Evolutionary conservation across 2,113 vertebrate species (phyloP), one percentile per base, ranked within the genome.

Genomic region (Oncorhynchus clarkii): DNA sequence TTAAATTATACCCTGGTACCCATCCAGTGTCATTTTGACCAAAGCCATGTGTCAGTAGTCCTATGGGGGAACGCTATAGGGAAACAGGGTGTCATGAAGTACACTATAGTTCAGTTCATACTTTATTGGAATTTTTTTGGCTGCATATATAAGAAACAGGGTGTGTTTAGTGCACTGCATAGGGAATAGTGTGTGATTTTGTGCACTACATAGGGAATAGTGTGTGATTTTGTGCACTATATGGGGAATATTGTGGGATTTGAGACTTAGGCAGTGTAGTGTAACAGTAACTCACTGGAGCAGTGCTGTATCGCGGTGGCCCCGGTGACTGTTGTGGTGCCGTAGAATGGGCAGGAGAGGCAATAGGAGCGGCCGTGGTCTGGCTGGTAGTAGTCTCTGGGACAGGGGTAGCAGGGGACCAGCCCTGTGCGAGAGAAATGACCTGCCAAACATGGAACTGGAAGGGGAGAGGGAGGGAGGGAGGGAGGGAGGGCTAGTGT

Each of bases 381-480:
- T 4, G 98, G 98, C 0, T 99, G 98, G 85, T 99, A 99, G 87
- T 99, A 99, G 88, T 99, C 98, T 78, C 91, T 94, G 67, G 98
- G 98, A 84, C 98, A 99, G 0, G 96, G 95, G 85, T 98, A 95
- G 82, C 97, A 99, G 3, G 97, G 96, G 68, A 93, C 93, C 89
- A 99, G 91, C n/a, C 97, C 97, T 16, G 96, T 96, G 6, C 97
- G 96, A 62, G 97, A 99, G 89, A 99, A 98, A 78, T 98, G 93
- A 34, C 97, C 97, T 3, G 95, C 88, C 4, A 93, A 90, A 87
- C 97, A 99, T 0, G 96, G 97, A 7, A 97, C 97, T 99, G 88
- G 69, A 3, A 62, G 69, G 0, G 2, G 68, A 54, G 69, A 22
- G 24, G 18, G 59, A 60, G 70, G 22, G 69, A 22, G 24, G 18